Conservation (phyloP, 2,113 vertebrate genomes). For the Cheirogaleus medius region DNA sequence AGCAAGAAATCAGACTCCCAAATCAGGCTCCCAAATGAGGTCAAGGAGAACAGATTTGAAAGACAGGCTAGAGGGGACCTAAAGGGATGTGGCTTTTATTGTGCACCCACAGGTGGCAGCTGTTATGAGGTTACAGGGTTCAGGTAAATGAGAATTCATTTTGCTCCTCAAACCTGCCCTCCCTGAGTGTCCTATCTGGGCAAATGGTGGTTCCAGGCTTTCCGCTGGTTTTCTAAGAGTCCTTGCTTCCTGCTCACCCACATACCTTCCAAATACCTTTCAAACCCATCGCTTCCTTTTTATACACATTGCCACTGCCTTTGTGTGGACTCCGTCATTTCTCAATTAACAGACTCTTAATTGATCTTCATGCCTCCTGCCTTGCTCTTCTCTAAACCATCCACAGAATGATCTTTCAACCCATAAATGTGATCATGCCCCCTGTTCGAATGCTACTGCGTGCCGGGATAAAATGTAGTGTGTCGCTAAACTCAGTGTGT, state of each 20-base stretch:
- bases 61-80: neutral
- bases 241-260: neutral
- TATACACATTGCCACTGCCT: neutral
- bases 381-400: neutral
- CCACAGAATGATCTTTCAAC: neutral
- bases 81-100: neutral
- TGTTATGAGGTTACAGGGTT: neutral
- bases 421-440: accelerated
- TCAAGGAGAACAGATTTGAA: neutral
- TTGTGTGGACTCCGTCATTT: neutral
- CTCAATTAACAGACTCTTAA: neutral
- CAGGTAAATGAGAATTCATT: neutral
- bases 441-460: neutral
- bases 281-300: neutral
- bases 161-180: neutral
- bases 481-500: neutral
- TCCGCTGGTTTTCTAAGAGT: neutral
- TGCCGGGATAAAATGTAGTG: neutral
- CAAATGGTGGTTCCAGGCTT: neutral
- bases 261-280: neutral
- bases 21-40: neutral
- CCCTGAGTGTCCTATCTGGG: neutral
- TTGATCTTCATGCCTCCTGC: neutral
- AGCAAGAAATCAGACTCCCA: neutral
- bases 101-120: neutral